Evolutionary conservation across 2,113 vertebrate genomes (phyloP).

Genomic region (Montifringilla adamsi): DNA sequence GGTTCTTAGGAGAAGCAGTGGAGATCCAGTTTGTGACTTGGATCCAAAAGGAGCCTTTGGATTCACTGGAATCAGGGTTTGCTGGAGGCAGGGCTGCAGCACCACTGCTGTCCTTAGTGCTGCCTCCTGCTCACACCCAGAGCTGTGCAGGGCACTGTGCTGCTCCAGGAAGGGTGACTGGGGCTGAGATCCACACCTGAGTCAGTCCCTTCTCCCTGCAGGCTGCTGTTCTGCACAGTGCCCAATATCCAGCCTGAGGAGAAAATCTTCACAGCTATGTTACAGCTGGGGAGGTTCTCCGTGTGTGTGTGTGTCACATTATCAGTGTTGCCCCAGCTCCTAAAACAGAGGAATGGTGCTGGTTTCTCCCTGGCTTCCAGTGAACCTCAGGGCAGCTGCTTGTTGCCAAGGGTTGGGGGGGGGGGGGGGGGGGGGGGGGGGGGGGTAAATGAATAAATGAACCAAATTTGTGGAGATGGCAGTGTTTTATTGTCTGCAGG

Average conservation of each 20-base stretch:
- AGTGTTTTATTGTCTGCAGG: not conserved
- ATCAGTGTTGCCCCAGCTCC: not conserved
- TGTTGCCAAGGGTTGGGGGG: accelerated
- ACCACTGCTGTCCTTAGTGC: not conserved
- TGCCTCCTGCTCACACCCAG: not conserved
- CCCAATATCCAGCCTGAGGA: not conserved
- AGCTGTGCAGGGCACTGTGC: not conserved
- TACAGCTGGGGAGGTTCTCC: accelerated
- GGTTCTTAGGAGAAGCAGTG: not conserved
- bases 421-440: accelerated
- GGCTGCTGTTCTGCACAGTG: accelerated
- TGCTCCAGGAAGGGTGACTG: not conserved
- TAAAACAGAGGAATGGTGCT: not conserved
- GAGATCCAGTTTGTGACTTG: not conserved
- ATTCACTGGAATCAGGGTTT: not conserved
- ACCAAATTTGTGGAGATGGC: not conserved
- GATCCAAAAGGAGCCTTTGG: not conserved
- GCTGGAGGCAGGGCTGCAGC: not conserved
- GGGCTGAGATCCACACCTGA: accelerated
- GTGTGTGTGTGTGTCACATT: not conserved
- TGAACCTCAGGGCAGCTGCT: not conserved
- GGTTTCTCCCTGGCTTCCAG: not conserved
- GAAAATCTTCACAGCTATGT: not conserved
- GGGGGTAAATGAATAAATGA: not conserved
- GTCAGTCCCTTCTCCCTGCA: not conserved